A percentile compares a stretch with the other conserved stretches of the same genome.
Conservation (phyloP, 2,888 invertebrate genomes). For the Thysanoteuthis rhombus region DNA sequence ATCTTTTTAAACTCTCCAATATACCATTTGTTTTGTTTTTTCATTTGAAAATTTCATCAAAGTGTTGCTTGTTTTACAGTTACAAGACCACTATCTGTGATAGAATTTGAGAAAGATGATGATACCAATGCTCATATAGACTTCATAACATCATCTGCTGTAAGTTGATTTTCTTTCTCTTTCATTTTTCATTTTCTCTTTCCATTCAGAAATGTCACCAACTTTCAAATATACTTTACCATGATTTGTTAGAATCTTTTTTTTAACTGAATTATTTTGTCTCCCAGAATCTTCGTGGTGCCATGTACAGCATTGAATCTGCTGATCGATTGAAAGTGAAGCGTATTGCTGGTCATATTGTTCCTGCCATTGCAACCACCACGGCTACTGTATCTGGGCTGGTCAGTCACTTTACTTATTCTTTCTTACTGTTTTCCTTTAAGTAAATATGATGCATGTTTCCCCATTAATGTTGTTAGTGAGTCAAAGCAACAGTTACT, state of each 20-base stretch:
- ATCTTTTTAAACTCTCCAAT: too few species aligned
- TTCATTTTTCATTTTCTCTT: not conserved
- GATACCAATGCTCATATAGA: slow-evolving; percentile 67
- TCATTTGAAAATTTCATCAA: too few species aligned
- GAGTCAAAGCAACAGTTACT: not conserved
- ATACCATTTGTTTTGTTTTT: too few species aligned
- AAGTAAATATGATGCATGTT: not conserved
- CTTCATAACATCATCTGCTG: slow-evolving; percentile 64
- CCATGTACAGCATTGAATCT: slow-evolving; percentile 66
- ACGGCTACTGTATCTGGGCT: slow-evolving; percentile 69
- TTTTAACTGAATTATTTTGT: not conserved
- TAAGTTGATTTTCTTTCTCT: slow-evolving; percentile 45
- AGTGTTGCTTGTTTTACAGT: slow-evolving; percentile 39
- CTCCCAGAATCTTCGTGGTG: slow-evolving; percentile 64
- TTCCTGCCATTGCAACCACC: slow-evolving; percentile 70
- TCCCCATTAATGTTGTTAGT: not conserved
- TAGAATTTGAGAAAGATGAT: slow-evolving; percentile 68
- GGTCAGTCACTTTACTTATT: slow-evolving; percentile 49
- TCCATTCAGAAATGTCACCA: not conserved
- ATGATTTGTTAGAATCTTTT: not conserved
- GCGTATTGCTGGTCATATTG: slow-evolving; percentile 68
- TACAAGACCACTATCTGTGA: slow-evolving; percentile 40
- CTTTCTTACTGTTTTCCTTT: not conserved
- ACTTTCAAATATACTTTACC: not conserved
- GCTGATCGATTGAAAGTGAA: slow-evolving; percentile 65